Evolutionary conservation across 1,140 invertebrate genomes (phyloP), one percentile per base, ranked within the genome.

Genomic region (Cepaea nemoralis): DNA sequence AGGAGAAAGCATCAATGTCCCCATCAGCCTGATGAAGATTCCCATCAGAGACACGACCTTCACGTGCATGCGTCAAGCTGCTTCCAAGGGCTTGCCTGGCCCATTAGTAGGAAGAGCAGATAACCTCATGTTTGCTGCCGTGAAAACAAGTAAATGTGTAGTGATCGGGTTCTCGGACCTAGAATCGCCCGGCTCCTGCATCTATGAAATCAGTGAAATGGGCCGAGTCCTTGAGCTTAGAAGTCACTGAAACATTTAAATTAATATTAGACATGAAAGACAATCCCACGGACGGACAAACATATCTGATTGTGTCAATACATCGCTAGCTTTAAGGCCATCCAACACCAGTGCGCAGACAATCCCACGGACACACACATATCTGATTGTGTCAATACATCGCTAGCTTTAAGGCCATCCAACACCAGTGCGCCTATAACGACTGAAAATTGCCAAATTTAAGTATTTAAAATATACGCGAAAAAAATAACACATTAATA

Each of bases 141-240:
- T 55, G 50, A 55, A 55, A 55, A 55, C 50, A 3, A 55, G 50
- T 24, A 55, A 55, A 22, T 55, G 50, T n/a, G 50, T 55, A 14
- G 50, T 55, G 14, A 55, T 55, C n/a, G 50, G 50, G 2, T 55
- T 55, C 50, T 55, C 50, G 2, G 50, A 55, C 22, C 24, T 55
- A 3, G 50, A 55, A n/a, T 55, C 50, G 14, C 50, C 50, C 24
- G 50, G 50, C 12, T 55, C 50, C 3, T 55, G 50, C 24, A 55
- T 55, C 50, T 55, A 55, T 55, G 50, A 55, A n/a, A 55, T 55
- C 22, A 55, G 50, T 55, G 50, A 55, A n/a, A 55, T 55, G 50
- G 50, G 50, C 50, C 6, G 50, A 24, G 50, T 55, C 50, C n/a
- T 55, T 22, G 50, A 55, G 22, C 50, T 22, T 14, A 14, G 22